phyloP scores from a whole-genome alignment of 92 coral and sea anemone species.

The Heteractis magnifica region DNA sequence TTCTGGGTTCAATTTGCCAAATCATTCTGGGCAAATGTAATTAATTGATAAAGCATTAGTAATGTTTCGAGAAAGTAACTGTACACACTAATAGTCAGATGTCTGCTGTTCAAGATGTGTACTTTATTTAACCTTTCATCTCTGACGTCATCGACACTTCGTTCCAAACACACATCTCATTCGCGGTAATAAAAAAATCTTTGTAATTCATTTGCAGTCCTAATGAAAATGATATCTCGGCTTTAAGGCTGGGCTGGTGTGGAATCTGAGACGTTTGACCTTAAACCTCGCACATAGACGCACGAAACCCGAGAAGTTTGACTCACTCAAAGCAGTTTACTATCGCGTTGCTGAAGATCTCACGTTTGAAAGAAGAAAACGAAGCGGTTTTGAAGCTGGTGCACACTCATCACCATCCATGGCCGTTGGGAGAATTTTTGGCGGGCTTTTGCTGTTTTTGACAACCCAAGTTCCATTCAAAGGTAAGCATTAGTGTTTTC shows the following conservation, averaged over 20 bases:
- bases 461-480: not conserved
- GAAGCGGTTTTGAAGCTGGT: not conserved
- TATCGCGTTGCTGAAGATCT: not conserved
- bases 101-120: not conserved
- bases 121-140: not conserved
- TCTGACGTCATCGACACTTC: not conserved
- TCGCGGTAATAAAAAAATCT: not conserved
- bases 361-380: not conserved
- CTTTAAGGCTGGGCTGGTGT: not conserved
- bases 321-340: not conserved
- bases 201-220: not conserved
- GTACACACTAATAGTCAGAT: not conserved
- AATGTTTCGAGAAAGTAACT: not conserved
- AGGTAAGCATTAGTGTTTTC: not conserved
- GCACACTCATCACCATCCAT: not conserved
- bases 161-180: not conserved
- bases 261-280: not conserved
- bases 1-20: too few relatives aligned
- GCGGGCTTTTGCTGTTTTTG: not conserved
- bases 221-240: not conserved
- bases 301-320: slow-evolving; percentile 1
- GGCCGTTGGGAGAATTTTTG: not conserved
- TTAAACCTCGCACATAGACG: not conserved
- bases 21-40: too few relatives aligned
- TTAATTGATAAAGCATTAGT: too few relatives aligned